Evolutionary conservation across 2,888 invertebrate genomes (phyloP).

Genomic region (Lithophane semibrunnea): DNA sequence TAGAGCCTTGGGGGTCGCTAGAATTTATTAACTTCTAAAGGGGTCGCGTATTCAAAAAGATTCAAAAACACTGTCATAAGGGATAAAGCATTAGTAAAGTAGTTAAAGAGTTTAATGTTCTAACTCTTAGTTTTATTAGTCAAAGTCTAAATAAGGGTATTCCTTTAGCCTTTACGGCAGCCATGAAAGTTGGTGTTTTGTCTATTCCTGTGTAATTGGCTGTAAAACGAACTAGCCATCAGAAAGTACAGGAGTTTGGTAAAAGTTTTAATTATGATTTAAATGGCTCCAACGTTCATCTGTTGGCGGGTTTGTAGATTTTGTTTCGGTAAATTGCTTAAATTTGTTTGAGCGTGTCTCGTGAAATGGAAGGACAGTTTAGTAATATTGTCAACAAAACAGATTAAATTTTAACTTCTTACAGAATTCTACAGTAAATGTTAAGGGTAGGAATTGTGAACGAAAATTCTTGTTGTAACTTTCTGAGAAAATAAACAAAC

Average conservation of each 20-base stretch:
- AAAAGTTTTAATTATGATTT: constrained; percentile 66
- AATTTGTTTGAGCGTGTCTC: constrained; percentile 32
- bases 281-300: constrained; percentile 31
- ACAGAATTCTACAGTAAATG: neutral
- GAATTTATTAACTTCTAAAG: too few relatives aligned
- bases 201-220: constrained; percentile 58
- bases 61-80: too few relatives aligned
- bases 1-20: too few relatives aligned
- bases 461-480: neutral
- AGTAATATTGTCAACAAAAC: neutral
- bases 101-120: constrained; percentile 58
- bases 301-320: constrained; percentile 34
- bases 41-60: too few relatives aligned
- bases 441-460: neutral
- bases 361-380: constrained; percentile 7
- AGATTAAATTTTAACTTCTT: neutral
- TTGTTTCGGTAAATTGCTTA: constrained; percentile 48
- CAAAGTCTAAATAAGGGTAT: constrained; percentile 49
- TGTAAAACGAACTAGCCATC: constrained; percentile 63
- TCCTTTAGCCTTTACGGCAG: constrained; percentile 42
- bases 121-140: constrained; percentile 58
- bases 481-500: neutral
- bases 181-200: constrained; percentile 56
- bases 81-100: constrained; percentile 50
- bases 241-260: constrained; percentile 45